phyloP scores from a whole-genome alignment of 1,140 invertebrate genomes.

The Polyergus mexicanus region DNA sequence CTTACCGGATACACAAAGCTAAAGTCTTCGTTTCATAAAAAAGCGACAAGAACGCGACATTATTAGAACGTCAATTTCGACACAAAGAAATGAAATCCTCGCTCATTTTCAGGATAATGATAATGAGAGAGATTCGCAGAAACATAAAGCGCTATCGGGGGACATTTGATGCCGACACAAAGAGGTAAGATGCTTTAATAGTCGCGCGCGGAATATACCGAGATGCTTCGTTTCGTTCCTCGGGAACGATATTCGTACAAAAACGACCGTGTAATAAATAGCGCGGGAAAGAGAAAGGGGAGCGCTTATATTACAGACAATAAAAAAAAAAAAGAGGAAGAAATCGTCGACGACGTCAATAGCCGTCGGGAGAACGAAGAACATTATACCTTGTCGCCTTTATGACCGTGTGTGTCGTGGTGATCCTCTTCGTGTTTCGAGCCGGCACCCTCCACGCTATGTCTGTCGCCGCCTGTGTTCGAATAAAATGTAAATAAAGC shows the following conservation, averaged over 20 bases:
- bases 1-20: not conserved
- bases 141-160: conserved; percentile 14
- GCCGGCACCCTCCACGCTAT: conserved; percentile 77
- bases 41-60: not conserved
- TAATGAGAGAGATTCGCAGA: not conserved
- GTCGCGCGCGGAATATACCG: not conserved
- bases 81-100: not conserved
- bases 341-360: conserved; percentile 5
- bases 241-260: conserved; percentile 46
- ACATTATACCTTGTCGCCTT: conserved; percentile 78
- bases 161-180: not conserved
- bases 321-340: conserved; percentile 46
- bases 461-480: conserved; percentile 69
- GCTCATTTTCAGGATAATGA: not conserved
- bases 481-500: conserved; percentile 68
- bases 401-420: conserved; percentile 73
- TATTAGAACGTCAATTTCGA: not conserved
- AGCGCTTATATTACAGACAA: conserved; percentile 59
- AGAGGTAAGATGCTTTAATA: not conserved
- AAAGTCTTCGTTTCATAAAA: not conserved
- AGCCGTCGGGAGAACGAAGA: not conserved
- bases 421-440: conserved; percentile 76
- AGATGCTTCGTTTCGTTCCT: conserved; percentile 27
- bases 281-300: not conserved
- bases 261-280: conserved; percentile 67